Evolutionary conservation across 1,140 invertebrate species (phyloP), one percentile per base, ranked within the genome.

Genomic region (Theocolax elegans): DNA sequence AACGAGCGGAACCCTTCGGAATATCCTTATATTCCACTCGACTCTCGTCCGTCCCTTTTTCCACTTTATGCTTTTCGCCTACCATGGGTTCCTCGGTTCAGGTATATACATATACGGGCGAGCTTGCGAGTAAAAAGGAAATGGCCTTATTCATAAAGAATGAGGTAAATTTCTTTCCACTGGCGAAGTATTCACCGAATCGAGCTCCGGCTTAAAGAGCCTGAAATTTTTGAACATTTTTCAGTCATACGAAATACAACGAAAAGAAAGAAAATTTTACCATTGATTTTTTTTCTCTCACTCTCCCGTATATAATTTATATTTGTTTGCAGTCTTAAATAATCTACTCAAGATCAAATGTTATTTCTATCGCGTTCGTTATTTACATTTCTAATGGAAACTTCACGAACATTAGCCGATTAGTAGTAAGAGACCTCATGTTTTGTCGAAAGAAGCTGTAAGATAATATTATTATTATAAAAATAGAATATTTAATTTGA

Each of bases 91-190:
- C 40, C 13, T 44, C 51, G 12, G 29, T 44, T 44, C 42, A 59
- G 29, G 54, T 53, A 38, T 31, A 51, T 10, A 12, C 17, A 10
- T 23, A 35, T 67, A 29, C 15, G 15, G 17, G 13, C 8, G 21
- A 48, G 31, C 44, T 51, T 23, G 51, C 3, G 21, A 64, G 68
- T 71, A 38, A 71, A 25, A 53, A 65, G 59, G 31, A 71, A 64
- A 71, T 64, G 44, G 68, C 29, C 60, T 71, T 58, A 71, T 71
- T 71, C 68, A 71, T 71, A 65, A 71, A 59, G 60, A 71, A 71
- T 71, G 68, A 71, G 68, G 42, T n/a, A 25, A 70, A 70, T 63
- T 70, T 70, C 40, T 35, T 56, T 10, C 49, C 13, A 23, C 21
- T 40, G 21, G 51, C 25, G 13, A 21, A 70, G 63, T 70, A 70